These are phyloP conservation scores for Spodoptera picta DNA, from an alignment of 2,888 invertebrate species.

Conservation along the genomic window DNA sequence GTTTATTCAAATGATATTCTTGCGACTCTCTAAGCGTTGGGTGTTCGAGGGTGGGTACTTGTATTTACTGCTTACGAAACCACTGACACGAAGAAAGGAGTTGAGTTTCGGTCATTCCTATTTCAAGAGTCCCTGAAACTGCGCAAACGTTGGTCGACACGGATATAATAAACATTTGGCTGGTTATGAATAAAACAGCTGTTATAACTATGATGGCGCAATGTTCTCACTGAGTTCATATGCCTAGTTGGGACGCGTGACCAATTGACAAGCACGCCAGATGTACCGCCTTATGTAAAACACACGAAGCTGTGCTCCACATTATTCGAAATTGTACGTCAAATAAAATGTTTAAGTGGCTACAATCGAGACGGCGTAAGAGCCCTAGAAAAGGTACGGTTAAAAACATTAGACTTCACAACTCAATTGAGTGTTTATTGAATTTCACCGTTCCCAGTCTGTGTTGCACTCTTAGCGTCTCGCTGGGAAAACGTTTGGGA, in stretches of 20 bases:
- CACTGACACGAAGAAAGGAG: slow-evolving; percentile 38
- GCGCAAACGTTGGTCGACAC: slow-evolving; percentile 33
- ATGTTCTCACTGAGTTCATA: slow-evolving; percentile 44
- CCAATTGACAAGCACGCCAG: slow-evolving; percentile 63
- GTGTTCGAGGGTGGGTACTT: slow-evolving; percentile 36
- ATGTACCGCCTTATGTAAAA: slow-evolving; percentile 50
- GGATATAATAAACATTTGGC: slow-evolving; percentile 48
- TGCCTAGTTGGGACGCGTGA: slow-evolving; percentile 52
- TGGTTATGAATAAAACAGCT: slow-evolving; percentile 66
- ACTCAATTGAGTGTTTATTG: slow-evolving; percentile 2
- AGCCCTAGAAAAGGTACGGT: no score
- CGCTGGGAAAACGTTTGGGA: slow-evolving; percentile 1
- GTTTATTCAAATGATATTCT: slow-evolving; percentile 55
- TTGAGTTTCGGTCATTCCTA: slow-evolving; percentile 12
- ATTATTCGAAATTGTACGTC: slow-evolving; percentile 6
- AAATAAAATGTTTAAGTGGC: background rate
- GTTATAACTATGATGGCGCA: slow-evolving; percentile 64
- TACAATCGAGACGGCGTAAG: background rate
- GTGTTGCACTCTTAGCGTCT: slow-evolving; percentile 3
- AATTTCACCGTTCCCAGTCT: background rate
- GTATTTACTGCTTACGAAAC: slow-evolving; percentile 42
- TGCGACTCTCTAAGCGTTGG: slow-evolving; percentile 50
- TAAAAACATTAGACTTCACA: slow-evolving; percentile 1
- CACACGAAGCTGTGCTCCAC: slow-evolving; percentile 23
- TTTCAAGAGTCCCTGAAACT: slow-evolving; percentile 24